phyloP scores from a whole-genome alignment of 2,797 vertebrate species.

The Lutjanus campechanus region DNA sequence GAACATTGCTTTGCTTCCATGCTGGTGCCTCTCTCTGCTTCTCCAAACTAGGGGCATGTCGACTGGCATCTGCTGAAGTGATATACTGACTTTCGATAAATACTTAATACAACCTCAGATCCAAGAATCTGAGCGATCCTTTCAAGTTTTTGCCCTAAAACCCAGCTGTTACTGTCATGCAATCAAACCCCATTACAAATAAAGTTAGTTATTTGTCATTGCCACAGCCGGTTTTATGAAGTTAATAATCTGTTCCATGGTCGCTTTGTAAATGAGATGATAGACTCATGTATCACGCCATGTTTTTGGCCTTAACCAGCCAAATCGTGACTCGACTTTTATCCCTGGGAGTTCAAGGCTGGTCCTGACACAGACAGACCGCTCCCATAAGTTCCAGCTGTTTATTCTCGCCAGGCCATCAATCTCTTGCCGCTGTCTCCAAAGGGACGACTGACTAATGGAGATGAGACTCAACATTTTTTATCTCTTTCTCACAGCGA shows the following conservation, averaged over 20 bases:
- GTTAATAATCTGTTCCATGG: slow-evolving; percentile 18
- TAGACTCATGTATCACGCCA: slow-evolving; percentile 19
- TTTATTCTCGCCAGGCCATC: slow-evolving; percentile 71
- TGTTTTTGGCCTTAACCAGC: slow-evolving; percentile 48
- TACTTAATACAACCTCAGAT: too few relatives aligned
- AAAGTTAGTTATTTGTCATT: not conserved
- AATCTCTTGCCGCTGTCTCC: slow-evolving; percentile 64
- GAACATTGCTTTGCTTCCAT: too few relatives aligned
- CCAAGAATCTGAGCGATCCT: too few relatives aligned
- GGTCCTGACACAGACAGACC: slow-evolving; percentile 69
- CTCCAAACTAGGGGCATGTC: too few relatives aligned
- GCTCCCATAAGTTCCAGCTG: slow-evolving; percentile 77
- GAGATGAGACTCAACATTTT: slow-evolving; percentile 69
- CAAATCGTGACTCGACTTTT: slow-evolving; percentile 46
- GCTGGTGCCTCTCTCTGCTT: too few relatives aligned
- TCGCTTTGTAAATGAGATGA: slow-evolving; percentile 26
- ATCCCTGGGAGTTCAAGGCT: slow-evolving; percentile 60
- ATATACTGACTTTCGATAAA: too few relatives aligned
- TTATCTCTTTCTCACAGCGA: slow-evolving; percentile 57
- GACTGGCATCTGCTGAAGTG: too few relatives aligned
- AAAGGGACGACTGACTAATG: slow-evolving; percentile 72
- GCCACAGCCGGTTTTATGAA: not conserved
- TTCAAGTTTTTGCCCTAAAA: not conserved
- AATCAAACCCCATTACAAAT: slow-evolving; percentile 2
- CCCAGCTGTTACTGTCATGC: not conserved